Evolutionary conservation across 2,113 vertebrate genomes (phyloP).

Genomic region (Empidonax traillii): DNA sequence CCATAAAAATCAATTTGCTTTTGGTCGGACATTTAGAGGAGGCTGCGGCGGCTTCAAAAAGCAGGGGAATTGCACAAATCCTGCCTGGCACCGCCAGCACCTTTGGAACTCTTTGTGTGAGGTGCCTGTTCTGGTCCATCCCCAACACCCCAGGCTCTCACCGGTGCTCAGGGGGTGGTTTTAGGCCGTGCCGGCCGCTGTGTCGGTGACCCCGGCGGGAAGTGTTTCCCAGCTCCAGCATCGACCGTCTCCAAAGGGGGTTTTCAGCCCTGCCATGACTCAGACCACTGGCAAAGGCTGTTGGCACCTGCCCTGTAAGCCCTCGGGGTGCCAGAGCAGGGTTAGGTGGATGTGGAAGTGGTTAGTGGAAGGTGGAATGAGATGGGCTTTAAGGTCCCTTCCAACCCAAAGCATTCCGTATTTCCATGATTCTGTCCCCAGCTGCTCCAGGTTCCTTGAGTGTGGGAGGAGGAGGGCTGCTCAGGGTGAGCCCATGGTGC

Average conservation of each 20-base stretch:
- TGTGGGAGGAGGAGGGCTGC: not conserved
- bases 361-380: not conserved
- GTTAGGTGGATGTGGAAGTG: not conserved
- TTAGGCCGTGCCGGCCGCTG: rapidly evolving
- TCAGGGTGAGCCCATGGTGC: rapidly evolving
- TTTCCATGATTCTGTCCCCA: rapidly evolving
- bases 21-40: rapidly evolving
- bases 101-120: not conserved
- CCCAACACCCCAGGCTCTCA: rapidly evolving
- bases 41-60: not conserved
- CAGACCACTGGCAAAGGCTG: not conserved
- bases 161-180: rapidly evolving
- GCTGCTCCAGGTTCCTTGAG: rapidly evolving
- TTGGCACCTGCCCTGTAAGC: not conserved
- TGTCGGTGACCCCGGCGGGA: not conserved
- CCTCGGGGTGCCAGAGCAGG: rapidly evolving
- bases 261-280: not conserved
- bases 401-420: rapidly evolving
- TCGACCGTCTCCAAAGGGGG: rapidly evolving
- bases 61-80: not conserved
- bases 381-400: not conserved
- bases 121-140: not conserved
- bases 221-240: not conserved
- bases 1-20: not conserved
- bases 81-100: not conserved